These are phyloP conservation scores for Synanthedon vespiformis DNA, from an alignment of 2,888 invertebrate genomes.

Conservation along the genomic window DNA sequence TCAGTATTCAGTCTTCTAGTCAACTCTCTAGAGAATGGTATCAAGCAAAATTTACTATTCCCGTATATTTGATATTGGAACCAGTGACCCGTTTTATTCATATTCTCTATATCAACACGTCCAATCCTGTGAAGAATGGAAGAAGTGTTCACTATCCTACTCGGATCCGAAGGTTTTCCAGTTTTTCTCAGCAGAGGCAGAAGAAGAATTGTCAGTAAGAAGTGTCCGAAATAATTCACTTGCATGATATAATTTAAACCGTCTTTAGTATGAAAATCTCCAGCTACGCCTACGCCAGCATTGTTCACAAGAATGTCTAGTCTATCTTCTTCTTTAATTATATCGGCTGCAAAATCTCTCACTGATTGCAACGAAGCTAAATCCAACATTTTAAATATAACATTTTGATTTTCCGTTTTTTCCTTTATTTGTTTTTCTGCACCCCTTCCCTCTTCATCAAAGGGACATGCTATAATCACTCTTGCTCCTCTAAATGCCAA, in stretches of 20 bases:
- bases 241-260: conserved; percentile 90
- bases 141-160: conserved; percentile 83
- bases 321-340: conserved; percentile 76
- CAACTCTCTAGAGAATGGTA: conserved; percentile 79
- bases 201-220: conserved; percentile 88
- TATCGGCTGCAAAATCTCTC: conserved; percentile 82
- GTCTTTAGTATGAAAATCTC: conserved; percentile 75
- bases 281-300: conserved; percentile 81
- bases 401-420: conserved; percentile 75
- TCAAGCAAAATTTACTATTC: conserved; percentile 77
- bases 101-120: conserved; percentile 75
- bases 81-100: conserved; percentile 72
- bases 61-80: conserved; percentile 66
- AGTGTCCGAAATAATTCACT: conserved; percentile 94
- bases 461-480: conserved; percentile 55
- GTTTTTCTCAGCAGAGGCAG: conserved; percentile 79
- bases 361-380: conserved; percentile 80
- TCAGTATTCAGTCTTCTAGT: conserved; percentile 73
- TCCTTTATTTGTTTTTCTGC: conserved; percentile 73
- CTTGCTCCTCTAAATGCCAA: conserved; percentile 50
- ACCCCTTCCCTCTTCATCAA: conserved; percentile 36
- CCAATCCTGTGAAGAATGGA: conserved; percentile 80
- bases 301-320: conserved; percentile 90
- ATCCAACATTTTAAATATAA: conserved; percentile 79
- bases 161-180: conserved; percentile 67